Conservation (phyloP, 2,113 vertebrate genomes). For the Bucco capensis region DNA sequence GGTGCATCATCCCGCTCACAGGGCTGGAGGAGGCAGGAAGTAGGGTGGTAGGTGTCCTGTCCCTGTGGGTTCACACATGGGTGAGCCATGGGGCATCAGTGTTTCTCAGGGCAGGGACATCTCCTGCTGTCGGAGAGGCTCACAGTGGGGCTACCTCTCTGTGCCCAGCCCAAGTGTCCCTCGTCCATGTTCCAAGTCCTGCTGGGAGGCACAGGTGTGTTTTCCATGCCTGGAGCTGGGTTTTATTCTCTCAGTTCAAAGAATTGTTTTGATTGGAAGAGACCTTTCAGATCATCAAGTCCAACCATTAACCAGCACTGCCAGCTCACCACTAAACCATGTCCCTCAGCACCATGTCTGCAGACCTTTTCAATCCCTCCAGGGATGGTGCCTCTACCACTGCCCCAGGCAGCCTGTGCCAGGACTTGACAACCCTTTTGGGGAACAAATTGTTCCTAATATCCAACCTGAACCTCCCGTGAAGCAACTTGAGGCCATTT, state of each 20-base stretch:
- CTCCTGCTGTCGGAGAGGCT: neutral
- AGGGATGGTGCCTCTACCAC: neutral
- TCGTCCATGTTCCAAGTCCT: fast-evolving
- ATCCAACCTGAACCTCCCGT: neutral
- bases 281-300: neutral
- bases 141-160: fast-evolving
- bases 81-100: neutral
- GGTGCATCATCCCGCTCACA: fast-evolving
- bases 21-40: neutral
- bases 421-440: neutral
- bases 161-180: neutral
- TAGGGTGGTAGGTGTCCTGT: fast-evolving
- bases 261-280: neutral
- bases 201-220: neutral
- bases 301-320: neutral
- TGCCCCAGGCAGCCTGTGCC: neutral
- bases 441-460: neutral
- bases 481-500: neutral
- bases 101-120: fast-evolving
- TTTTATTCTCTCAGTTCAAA: neutral
- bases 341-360: neutral
- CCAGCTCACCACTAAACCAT: neutral
- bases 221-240: neutral
- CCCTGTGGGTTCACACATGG: fast-evolving
- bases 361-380: neutral